Evolutionary conservation across 2,113 vertebrate species (phyloP).

Genomic region (Cyanoderma ruficeps): DNA sequence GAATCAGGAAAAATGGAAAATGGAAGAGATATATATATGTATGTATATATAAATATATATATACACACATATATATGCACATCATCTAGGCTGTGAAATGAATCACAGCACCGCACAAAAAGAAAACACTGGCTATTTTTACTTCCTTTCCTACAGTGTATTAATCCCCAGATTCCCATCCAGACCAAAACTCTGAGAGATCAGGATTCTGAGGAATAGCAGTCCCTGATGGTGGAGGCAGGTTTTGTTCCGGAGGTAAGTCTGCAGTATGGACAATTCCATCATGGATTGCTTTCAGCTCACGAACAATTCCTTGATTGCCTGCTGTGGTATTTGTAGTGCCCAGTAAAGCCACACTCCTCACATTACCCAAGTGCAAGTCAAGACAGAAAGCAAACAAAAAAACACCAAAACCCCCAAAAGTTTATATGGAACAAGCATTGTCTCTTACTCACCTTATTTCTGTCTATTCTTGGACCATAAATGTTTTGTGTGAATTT

Average conservation of each 20-base stretch:
- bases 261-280: rapidly evolving
- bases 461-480: rapidly evolving
- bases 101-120: not conserved
- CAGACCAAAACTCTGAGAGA: not conserved
- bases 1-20: not conserved
- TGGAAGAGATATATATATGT: not conserved
- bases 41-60: rapidly evolving
- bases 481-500: not conserved
- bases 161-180: not conserved
- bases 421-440: not conserved
- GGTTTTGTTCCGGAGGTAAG: not conserved
- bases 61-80: rapidly evolving
- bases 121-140: not conserved
- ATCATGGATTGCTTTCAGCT: not conserved
- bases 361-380: not conserved
- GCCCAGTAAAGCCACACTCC: not conserved
- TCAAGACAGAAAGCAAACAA: not conserved
- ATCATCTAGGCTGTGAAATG: not conserved
- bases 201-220: not conserved
- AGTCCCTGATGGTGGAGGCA: not conserved
- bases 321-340: not conserved
- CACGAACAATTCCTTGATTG: not conserved
- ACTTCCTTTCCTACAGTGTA: not conserved
- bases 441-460: not conserved
- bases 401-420: rapidly evolving